Evolutionary conservation across 2,888 invertebrate genomes (phyloP).

Genomic region (Anaspis maculata): DNA sequence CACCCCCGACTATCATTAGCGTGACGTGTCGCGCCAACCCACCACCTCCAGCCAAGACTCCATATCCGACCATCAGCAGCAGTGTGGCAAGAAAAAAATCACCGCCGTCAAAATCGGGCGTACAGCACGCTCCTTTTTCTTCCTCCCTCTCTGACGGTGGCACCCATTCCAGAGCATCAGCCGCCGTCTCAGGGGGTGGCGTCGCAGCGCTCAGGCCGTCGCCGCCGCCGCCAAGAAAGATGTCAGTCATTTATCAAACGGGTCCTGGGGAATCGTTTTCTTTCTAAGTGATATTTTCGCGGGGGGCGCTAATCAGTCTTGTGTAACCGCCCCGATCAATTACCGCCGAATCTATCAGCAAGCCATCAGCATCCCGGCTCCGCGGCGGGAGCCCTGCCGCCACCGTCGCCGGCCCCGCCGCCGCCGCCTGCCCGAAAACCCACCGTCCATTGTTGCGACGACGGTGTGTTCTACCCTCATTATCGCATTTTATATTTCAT

Average conservation of each 20-base stretch:
- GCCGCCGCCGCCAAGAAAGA: conserved; percentile 32
- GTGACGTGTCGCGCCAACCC: conserved; percentile 33
- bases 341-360: conserved; percentile 37
- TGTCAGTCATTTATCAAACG: conserved; percentile 39
- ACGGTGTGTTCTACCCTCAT: too few relatives aligned
- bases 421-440: too few relatives aligned
- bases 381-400: too few relatives aligned
- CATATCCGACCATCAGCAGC: background rate
- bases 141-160: conserved; percentile 7
- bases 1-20: conserved; percentile 34
- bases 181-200: too few relatives aligned
- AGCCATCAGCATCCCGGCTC: too few relatives aligned
- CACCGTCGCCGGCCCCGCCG: too few relatives aligned
- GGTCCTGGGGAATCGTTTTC: conserved; percentile 24
- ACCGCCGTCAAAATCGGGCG: conserved; percentile 11
- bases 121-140: conserved; percentile 11
- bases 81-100: conserved; percentile 11
- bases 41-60: conserved; percentile 3
- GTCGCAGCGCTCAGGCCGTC: conserved; percentile 20
- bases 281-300: conserved; percentile 35
- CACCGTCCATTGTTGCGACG: too few relatives aligned
- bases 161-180: conserved; percentile 23
- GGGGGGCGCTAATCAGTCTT: conserved; percentile 38
- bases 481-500: too few relatives aligned
- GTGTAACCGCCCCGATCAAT: conserved; percentile 39